A percentile compares a stretch with the other conserved stretches of the same genome.
Evolutionary conservation across 2,888 invertebrate genomes (phyloP).

Genomic region (Torymus tubicola): DNA sequence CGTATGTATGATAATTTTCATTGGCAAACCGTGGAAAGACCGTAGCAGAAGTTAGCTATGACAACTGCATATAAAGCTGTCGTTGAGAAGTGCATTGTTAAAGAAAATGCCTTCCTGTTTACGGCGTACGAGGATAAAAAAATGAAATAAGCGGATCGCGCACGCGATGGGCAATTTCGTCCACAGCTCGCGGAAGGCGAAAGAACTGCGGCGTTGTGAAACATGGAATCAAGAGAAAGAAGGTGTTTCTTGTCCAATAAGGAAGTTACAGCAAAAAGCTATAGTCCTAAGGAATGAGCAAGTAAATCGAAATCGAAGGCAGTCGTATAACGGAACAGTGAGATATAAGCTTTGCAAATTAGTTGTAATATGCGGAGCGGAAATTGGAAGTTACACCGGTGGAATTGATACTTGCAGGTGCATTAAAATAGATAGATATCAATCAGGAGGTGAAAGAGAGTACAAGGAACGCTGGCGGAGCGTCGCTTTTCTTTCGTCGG

Average conservation of each 20-base stretch:
- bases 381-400: not conserved
- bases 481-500: constrained; percentile 76
- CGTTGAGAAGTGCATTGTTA: too few species aligned
- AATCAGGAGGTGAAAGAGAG: constrained; percentile 14
- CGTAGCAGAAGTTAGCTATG: not conserved
- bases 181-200: constrained; percentile 76
- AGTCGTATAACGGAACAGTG: not conserved
- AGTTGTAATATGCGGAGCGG: not conserved
- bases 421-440: too few species aligned
- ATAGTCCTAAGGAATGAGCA: too few species aligned
- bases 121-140: constrained; percentile 10
- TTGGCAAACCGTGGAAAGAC: constrained; percentile 1
- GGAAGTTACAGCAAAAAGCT: not conserved
- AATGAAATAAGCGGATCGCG: constrained; percentile 11
- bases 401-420: too few species aligned
- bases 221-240: constrained; percentile 49
- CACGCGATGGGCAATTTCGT: constrained; percentile 73
- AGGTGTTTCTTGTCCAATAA: constrained; percentile 22
- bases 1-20: constrained; percentile 36
- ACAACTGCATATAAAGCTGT: too few species aligned
- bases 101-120: too few species aligned
- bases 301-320: not conserved
- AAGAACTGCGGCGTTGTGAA: constrained; percentile 74
- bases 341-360: too few species aligned
- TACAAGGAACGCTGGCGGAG: constrained; percentile 65